phyloP scores from a whole-genome alignment of 2,113 vertebrate species.

The Rattus norvegicus region DNA sequence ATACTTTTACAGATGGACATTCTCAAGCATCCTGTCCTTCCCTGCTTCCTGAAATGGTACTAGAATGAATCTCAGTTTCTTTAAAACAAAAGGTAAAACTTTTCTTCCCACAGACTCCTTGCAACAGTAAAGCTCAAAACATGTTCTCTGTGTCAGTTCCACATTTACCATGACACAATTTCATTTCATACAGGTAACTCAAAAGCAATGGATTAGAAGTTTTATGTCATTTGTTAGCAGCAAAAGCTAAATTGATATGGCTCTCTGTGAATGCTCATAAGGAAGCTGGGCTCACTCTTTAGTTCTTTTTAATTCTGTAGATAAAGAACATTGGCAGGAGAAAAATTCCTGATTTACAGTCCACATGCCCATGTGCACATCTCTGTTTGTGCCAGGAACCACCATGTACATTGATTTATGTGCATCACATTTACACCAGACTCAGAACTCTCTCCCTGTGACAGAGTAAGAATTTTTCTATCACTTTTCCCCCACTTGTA shows the following conservation, averaged over 20 bases:
- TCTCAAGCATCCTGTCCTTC: not conserved
- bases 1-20: not conserved
- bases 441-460: not conserved
- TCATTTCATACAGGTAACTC: conserved; percentile 38
- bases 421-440: not conserved
- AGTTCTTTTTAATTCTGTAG: not conserved
- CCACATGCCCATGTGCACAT: no score
- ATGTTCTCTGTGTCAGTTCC: not conserved
- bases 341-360: not conserved
- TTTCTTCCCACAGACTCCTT: conserved; percentile 20
- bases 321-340: not conserved
- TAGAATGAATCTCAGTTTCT: conserved; percentile 34
- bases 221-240: not conserved
- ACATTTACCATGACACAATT: conserved; percentile 34
- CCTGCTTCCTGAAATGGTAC: not conserved
- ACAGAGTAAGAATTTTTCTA: not conserved
- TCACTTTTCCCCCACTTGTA: no score
- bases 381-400: not conserved
- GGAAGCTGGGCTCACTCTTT: not conserved
- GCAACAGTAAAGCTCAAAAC: conserved; percentile 27
- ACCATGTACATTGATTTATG: not conserved
- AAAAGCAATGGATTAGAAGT: not conserved
- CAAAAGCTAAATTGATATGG: conserved; percentile 10
- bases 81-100: not conserved
- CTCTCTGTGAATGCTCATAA: not conserved